Percentiles rank a stretch among this genome's conserved stretches.
phyloP scores from a whole-genome alignment of 2,113 vertebrate species.

The Azemiops feae region DNA sequence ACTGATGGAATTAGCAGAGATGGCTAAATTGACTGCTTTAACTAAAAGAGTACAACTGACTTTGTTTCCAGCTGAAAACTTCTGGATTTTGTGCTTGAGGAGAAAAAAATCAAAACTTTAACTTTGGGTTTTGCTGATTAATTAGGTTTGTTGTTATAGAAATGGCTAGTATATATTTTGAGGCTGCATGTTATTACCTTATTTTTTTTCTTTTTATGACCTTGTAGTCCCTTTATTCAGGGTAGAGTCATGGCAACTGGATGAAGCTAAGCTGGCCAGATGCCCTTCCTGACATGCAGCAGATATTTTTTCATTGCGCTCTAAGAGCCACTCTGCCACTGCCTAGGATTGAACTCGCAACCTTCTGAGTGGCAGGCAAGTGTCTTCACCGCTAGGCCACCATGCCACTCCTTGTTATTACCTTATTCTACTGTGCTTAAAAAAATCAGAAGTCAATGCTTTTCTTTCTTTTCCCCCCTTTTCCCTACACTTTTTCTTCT shows the following conservation, averaged over 20 bases:
- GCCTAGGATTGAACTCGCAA: background rate
- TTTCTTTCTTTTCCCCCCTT: background rate
- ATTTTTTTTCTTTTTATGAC: background rate
- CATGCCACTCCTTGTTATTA: background rate
- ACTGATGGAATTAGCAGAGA: too few species aligned
- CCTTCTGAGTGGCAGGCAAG: background rate
- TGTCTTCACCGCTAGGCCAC: background rate
- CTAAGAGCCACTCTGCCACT: background rate
- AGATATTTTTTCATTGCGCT: background rate
- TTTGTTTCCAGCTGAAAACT: too few species aligned
- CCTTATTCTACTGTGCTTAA: background rate
- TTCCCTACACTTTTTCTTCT: background rate
- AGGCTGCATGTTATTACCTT: background rate
- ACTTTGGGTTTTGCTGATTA: too few species aligned
- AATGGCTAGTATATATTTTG: background rate
- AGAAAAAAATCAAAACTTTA: too few species aligned
- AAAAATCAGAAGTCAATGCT: background rate
- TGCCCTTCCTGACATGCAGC: background rate
- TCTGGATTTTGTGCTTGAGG: too few species aligned
- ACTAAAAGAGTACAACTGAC: too few species aligned
- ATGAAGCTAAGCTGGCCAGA: background rate
- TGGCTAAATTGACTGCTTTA: too few species aligned
- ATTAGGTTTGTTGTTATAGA: too few species aligned
- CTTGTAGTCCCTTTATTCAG: background rate
- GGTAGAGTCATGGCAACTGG: background rate